Evolutionary conservation across 1,140 invertebrate species (phyloP).

Genomic region (Aphaenogaster rudis): DNA sequence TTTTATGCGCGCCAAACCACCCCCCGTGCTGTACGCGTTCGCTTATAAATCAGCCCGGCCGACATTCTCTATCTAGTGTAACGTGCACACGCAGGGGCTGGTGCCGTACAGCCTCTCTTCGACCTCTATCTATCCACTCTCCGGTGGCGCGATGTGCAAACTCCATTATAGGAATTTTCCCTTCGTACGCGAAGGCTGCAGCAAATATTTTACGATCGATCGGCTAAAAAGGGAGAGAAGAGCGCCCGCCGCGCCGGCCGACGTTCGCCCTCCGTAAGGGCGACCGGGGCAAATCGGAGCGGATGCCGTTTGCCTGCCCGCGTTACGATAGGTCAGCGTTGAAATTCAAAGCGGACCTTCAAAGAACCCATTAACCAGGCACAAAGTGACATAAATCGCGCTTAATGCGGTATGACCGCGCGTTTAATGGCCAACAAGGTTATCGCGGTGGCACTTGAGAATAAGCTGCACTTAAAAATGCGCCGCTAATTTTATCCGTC

Average conservation of each 20-base stretch:
- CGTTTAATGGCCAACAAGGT: slow-evolving; percentile 27
- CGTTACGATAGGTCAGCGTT: slow-evolving; percentile 66
- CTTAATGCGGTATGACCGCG: slow-evolving; percentile 10
- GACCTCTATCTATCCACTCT: slow-evolving; percentile 46
- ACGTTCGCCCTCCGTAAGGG: slow-evolving; percentile 42
- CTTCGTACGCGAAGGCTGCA: slow-evolving; percentile 47
- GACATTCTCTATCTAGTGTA: slow-evolving; percentile 20
- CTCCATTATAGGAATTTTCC: slow-evolving; percentile 70
- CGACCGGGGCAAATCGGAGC: slow-evolving; percentile 55
- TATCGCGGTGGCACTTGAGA: not conserved
- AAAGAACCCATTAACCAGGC: slow-evolving; percentile 50
- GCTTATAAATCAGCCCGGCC: slow-evolving; percentile 59
- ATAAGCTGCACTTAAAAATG: slow-evolving; percentile 31
- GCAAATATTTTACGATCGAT: slow-evolving; percentile 74
- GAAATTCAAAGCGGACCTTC: slow-evolving; percentile 58
- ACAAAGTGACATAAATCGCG: slow-evolving; percentile 55
- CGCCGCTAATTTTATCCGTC: slow-evolving; percentile 1
- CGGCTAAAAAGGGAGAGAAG: slow-evolving; percentile 48
- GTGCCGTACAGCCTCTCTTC: not conserved
- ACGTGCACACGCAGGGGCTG: slow-evolving; percentile 32
- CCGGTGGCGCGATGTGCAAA: slow-evolving; percentile 52
- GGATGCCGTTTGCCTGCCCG: slow-evolving; percentile 13
- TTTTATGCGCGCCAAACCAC: slow-evolving; percentile 53
- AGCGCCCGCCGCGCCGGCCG: not conserved
- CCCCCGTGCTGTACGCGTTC: slow-evolving; percentile 45